Evolutionary conservation across 2,113 vertebrate species (phyloP).

Genomic region (Nothoprocta pentlandii): DNA sequence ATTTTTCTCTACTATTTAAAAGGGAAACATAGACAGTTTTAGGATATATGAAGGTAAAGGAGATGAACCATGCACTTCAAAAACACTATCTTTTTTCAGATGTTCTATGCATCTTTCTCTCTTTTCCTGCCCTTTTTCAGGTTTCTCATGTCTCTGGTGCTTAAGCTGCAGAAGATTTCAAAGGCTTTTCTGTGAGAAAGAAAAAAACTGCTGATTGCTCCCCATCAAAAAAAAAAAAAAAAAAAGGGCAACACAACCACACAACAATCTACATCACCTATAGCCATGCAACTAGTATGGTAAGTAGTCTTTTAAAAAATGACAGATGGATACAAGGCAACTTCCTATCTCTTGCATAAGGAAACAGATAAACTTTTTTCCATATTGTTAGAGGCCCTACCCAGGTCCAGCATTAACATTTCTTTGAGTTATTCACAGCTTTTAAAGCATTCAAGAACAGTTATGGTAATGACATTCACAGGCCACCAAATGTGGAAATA

Average conservation of each 20-base stretch:
- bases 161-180: neutral
- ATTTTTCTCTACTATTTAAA: neutral
- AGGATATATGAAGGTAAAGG: neutral
- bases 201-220: neutral
- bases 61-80: neutral
- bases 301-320: neutral
- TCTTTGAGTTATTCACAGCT: neutral
- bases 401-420: neutral
- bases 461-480: rapidly evolving
- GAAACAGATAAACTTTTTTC: neutral
- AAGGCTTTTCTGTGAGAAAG: neutral
- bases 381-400: neutral
- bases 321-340: neutral
- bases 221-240: too few relatives aligned
- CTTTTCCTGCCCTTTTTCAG: neutral
- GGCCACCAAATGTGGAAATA: neutral
- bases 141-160: neutral
- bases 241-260: neutral
- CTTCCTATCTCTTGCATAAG: neutral
- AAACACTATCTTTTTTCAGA: neutral
- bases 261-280: neutral
- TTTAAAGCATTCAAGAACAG: neutral
- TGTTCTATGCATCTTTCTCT: neutral
- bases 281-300: neutral
- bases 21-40: neutral